A percentile compares a stretch with the other conserved stretches of the same genome.
These are phyloP conservation scores for Andricus quercusramuli DNA, from an alignment of 2,888 invertebrate genomes.

Conservation along the genomic window DNA sequence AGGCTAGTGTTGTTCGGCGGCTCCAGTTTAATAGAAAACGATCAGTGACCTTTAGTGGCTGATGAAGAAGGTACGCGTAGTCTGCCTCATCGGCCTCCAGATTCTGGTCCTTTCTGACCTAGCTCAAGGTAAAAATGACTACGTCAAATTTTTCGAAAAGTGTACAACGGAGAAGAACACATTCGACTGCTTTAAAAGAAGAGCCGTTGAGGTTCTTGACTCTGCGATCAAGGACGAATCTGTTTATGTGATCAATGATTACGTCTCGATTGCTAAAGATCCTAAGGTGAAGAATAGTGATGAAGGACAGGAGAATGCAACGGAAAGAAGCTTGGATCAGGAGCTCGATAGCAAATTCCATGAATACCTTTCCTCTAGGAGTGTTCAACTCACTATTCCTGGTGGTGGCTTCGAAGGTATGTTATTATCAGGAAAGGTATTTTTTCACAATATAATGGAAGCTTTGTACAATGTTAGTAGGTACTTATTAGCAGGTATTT, in stretches of 20 bases:
- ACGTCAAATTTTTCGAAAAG: slow-evolving; percentile 70
- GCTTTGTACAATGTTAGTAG: background rate
- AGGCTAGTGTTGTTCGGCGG: slow-evolving; percentile 7
- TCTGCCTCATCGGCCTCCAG: slow-evolving; percentile 56
- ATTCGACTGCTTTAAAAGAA: slow-evolving; percentile 73
- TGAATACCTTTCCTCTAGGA: slow-evolving; percentile 73
- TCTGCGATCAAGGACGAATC: slow-evolving; percentile 72
- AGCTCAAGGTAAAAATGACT: slow-evolving; percentile 60
- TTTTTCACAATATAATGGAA: background rate
- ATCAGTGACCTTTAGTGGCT: slow-evolving; percentile 50
- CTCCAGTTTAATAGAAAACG: background rate
- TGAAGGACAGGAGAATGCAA: slow-evolving; percentile 59
- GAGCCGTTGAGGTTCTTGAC: slow-evolving; percentile 72
- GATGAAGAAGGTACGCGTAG: slow-evolving; percentile 58
- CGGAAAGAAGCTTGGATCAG: slow-evolving; percentile 70
- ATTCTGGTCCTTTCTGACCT: slow-evolving; percentile 54
- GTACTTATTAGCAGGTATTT: background rate
- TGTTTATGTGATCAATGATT: slow-evolving; percentile 74
- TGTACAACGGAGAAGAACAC: slow-evolving; percentile 74
- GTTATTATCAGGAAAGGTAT: background rate
- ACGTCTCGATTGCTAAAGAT: slow-evolving; percentile 71
- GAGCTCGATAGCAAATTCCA: slow-evolving; percentile 73
- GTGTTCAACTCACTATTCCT: slow-evolving; percentile 74
- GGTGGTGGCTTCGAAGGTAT: slow-evolving; percentile 76
- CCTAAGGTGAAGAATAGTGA: slow-evolving; percentile 54